Evolutionary conservation across 2,797 vertebrate species (phyloP), one percentile per base, ranked within the genome.

Genomic region (Dermochelys coriacea): DNA sequence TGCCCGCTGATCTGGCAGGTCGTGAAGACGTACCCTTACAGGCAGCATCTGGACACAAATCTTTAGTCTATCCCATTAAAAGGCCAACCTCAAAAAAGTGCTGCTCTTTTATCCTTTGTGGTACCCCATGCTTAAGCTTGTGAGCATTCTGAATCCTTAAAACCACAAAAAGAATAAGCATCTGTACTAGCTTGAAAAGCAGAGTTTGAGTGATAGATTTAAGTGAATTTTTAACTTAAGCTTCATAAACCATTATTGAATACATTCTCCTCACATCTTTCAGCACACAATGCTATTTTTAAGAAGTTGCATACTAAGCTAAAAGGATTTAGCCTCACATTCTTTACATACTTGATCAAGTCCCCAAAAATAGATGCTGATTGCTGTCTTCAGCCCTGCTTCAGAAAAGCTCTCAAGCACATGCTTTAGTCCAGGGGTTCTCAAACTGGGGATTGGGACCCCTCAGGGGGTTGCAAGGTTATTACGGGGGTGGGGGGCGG

Each of bases 11-110:
- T 41, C 41, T 5, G 41, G 41, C 5, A 41, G 41, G 41, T 41
- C 41, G 41, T 41, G 41, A 41, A 41, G 41, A 41, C 5, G 41
- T 41, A 41, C 5, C 41, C 41, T 41, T 10, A 25, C 0, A 0
- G 47, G 82, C 21, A 86, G 19, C 0, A 0, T 1, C 3, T 2
- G 15, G 14, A 52, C 49, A 78, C 14, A 50, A 25, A 78, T 51
- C 12, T 59, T 61, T 79, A n/a, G 31, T 41, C 51, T 61, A 11
- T 19, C 45, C 57, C 52, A 64, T 27, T 91, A 6, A 80, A 18
- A 6, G 14, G 47, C 23, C 45, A 74, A 6, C 23, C 47, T 18
- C 27, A 47, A 45, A 75, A 27, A 45, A 75, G 27, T 77, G 27
- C 41, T 47, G 15, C 14, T 77, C 12, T 21, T 74, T 74, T 75